phyloP scores from a whole-genome alignment of 2,797 vertebrate genomes.

The Sebastes dallii region DNA sequence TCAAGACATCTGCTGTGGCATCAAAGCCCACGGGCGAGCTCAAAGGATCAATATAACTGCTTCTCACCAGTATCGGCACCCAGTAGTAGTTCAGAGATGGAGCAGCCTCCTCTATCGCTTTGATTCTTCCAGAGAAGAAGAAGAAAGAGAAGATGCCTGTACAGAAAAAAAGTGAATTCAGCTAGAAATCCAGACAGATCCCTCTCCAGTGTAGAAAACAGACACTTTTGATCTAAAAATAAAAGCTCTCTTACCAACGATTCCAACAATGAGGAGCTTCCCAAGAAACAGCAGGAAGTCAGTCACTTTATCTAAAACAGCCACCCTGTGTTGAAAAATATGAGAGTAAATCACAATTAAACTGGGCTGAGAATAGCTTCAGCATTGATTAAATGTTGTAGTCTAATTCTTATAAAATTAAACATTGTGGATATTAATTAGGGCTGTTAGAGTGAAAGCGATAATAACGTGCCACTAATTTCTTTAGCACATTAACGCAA shows the following conservation, averaged over 20 bases:
- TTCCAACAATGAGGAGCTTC: slow-evolving; percentile 95
- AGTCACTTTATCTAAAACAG: slow-evolving; percentile 95
- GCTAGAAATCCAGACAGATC: background rate
- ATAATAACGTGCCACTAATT: no score
- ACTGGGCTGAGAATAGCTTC: background rate
- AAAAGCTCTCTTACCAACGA: slow-evolving; percentile 87
- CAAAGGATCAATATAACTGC: background rate
- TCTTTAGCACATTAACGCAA: no score
- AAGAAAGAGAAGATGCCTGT: slow-evolving; percentile 95
- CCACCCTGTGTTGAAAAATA: slow-evolving; percentile 83
- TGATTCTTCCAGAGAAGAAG: slow-evolving; percentile 93
- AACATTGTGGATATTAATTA: no score
- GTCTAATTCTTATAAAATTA: background rate
- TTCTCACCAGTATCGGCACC: slow-evolving; percentile 93
- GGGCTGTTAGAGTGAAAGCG: accelerated
- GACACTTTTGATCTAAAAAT: slow-evolving; percentile 10
- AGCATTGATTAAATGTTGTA: background rate
- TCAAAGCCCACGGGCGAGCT: background rate
- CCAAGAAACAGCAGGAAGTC: slow-evolving; percentile 97
- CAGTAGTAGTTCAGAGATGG: slow-evolving; percentile 95
- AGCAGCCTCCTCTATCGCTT: slow-evolving; percentile 84
- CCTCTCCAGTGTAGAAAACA: background rate
- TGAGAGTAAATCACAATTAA: background rate
- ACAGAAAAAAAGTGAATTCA: background rate
- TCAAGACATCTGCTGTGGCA: background rate